Percentiles rank a stretch among this genome's conserved stretches.
Evolutionary conservation across 2,113 vertebrate genomes (phyloP).

Genomic region (Charina bottae): DNA sequence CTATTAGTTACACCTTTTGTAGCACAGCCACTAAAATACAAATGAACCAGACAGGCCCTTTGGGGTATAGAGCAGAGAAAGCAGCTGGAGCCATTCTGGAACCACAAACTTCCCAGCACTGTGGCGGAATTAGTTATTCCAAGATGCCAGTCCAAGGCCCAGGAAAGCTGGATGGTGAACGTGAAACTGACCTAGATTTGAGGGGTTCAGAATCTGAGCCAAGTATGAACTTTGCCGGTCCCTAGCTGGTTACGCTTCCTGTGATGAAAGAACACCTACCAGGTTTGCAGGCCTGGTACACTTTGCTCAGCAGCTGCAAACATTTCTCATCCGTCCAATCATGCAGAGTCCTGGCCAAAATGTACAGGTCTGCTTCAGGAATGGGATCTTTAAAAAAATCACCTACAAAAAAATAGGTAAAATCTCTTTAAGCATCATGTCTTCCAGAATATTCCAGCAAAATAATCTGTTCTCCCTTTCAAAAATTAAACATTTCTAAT

Average conservation of each 20-base stretch:
- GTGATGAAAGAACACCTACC: slow-evolving; percentile 66
- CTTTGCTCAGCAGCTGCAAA: slow-evolving; percentile 73
- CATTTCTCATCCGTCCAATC: slow-evolving; percentile 85
- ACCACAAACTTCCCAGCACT: not conserved
- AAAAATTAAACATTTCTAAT: not conserved
- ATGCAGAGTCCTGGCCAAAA: slow-evolving; percentile 87
- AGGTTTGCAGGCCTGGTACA: slow-evolving; percentile 77
- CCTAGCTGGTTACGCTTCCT: not conserved
- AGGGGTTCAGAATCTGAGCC: not conserved
- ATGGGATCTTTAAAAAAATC: slow-evolving; percentile 87
- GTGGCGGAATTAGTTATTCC: not conserved
- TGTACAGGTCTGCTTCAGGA: slow-evolving; percentile 84
- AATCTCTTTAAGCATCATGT: not conserved
- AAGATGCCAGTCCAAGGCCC: not conserved
- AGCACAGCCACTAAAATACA: not conserved
- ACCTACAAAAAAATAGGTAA: slow-evolving; percentile 66
- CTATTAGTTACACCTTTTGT: not conserved
- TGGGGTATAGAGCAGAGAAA: not conserved
- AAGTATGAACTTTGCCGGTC: not conserved
- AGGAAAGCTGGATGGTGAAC: not conserved
- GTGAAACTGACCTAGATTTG: not conserved
- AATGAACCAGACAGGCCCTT: not conserved
- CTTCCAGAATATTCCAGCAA: not conserved
- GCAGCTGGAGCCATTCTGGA: not conserved
- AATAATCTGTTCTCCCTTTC: not conserved